Percentiles rank a stretch among this genome's conserved stretches.
Conservation (phyloP, 2,888 invertebrate genomes). For the Temnothorax unifasciatus region DNA sequence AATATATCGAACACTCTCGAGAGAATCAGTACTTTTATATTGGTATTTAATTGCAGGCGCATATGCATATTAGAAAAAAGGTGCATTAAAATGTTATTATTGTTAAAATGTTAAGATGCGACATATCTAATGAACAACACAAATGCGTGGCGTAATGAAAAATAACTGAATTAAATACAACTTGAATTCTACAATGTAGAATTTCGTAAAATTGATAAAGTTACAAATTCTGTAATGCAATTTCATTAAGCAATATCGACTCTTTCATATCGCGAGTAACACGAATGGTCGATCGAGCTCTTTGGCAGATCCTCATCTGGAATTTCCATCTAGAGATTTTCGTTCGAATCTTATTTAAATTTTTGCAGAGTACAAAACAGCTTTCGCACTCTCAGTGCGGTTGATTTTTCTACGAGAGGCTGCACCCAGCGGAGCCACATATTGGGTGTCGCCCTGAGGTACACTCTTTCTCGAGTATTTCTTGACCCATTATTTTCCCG, state of each 20-base stretch:
- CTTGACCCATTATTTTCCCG: slow-evolving; percentile 70
- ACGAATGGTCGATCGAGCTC: slow-evolving; percentile 16
- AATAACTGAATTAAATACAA: background rate
- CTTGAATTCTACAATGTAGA: background rate
- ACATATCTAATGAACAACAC: too few species aligned
- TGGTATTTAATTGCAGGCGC: background rate
- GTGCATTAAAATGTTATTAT: background rate
- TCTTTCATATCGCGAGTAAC: slow-evolving; percentile 25
- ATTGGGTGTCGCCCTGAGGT: slow-evolving; percentile 66
- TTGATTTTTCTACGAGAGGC: slow-evolving; percentile 69
- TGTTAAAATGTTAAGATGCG: background rate
- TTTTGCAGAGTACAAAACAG: slow-evolving; percentile 64
- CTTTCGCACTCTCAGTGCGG: slow-evolving; percentile 60
- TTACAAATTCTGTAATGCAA: background rate
- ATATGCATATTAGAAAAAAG: background rate
- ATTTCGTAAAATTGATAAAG: too few species aligned
- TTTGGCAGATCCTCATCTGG: slow-evolving; percentile 20
- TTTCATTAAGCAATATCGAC: slow-evolving; percentile 25
- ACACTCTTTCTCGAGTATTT: slow-evolving; percentile 69
- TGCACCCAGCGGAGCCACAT: slow-evolving; percentile 62
- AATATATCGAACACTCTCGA: slow-evolving; percentile 10
- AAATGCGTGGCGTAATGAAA: background rate
- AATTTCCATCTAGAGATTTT: slow-evolving; percentile 42
- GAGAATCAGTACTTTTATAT: background rate
- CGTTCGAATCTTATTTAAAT: slow-evolving; percentile 72